Percentiles rank a stretch among this genome's conserved stretches.
Evolutionary conservation across 2,797 vertebrate genomes (phyloP).

Genomic region (Denticeps clupeoides): DNA sequence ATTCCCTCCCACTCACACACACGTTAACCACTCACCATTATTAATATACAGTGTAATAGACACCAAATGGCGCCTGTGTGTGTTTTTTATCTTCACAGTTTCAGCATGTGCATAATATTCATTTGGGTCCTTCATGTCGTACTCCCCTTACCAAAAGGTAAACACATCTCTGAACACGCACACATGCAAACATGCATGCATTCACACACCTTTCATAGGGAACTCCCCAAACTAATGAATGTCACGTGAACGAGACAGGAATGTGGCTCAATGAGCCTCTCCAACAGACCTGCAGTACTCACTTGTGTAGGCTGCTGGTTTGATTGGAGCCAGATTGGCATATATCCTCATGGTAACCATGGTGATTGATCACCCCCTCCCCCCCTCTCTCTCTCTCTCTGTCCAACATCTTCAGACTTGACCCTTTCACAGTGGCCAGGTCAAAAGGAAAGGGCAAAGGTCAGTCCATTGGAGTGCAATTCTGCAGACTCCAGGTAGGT

Average conservation of each 20-base stretch:
- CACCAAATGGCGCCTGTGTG: too few relatives aligned
- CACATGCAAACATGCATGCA: too few relatives aligned
- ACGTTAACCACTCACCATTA: background rate
- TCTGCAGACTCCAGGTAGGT: background rate
- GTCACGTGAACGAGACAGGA: background rate
- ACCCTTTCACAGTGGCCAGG: background rate
- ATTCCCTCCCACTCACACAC: background rate
- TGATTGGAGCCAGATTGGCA: slow-evolving; percentile 1
- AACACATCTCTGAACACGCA: too few relatives aligned
- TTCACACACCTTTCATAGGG: too few relatives aligned
- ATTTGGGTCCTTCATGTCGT: too few relatives aligned
- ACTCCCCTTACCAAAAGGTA: too few relatives aligned
- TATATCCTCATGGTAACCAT: background rate
- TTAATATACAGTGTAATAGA: too few relatives aligned
- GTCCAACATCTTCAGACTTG: slow-evolving; percentile 2
- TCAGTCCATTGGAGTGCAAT: background rate
- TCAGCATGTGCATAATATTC: too few relatives aligned
- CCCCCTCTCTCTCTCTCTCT: too few relatives aligned
- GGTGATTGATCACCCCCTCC: background rate
- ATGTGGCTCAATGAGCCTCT: background rate
- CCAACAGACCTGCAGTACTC: background rate
- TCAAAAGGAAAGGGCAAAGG: background rate
- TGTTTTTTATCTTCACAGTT: too few relatives aligned
- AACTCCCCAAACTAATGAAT: too few relatives aligned
- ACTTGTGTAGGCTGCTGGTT: background rate